These are phyloP conservation scores for Margarornis squamiger DNA, from an alignment of 2,797 vertebrate species.

Conservation along the genomic window DNA sequence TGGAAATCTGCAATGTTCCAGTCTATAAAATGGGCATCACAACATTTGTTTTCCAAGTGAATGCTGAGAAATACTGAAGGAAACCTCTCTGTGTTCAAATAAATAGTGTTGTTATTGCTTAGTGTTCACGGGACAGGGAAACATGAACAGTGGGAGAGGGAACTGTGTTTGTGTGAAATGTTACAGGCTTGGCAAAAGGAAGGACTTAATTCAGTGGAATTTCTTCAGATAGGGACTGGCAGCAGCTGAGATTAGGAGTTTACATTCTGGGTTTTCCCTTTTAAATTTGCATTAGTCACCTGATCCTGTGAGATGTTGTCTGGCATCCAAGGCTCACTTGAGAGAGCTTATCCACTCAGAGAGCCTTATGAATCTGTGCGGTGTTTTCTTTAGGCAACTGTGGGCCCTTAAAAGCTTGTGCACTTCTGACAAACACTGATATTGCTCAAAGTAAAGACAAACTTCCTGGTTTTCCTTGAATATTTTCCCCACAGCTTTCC, in stretches of 20 bases:
- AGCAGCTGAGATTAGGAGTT: background rate
- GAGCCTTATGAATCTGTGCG: background rate
- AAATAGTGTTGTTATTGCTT: background rate
- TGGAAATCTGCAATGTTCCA: background rate
- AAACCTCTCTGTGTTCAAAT: background rate
- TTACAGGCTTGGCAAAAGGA: background rate
- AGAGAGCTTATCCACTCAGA: background rate
- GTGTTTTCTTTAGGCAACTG: background rate
- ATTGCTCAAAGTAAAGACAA: background rate
- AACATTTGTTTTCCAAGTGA: background rate
- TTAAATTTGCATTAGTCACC: background rate
- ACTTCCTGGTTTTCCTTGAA: background rate
- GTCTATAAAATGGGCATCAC: background rate
- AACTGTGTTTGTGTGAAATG: background rate
- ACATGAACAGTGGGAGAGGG: background rate
- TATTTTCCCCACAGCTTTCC: background rate
- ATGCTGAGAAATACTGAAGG: background rate
- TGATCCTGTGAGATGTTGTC: background rate
- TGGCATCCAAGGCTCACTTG: background rate
- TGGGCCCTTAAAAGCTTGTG: background rate
- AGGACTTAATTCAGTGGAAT: background rate
- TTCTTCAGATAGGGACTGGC: background rate
- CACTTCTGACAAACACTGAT: background rate
- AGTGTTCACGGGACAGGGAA: background rate
- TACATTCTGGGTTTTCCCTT: conserved; percentile 42